Conservation (phyloP, 2,797 vertebrate species). For the Furcifer pardalis region DNA sequence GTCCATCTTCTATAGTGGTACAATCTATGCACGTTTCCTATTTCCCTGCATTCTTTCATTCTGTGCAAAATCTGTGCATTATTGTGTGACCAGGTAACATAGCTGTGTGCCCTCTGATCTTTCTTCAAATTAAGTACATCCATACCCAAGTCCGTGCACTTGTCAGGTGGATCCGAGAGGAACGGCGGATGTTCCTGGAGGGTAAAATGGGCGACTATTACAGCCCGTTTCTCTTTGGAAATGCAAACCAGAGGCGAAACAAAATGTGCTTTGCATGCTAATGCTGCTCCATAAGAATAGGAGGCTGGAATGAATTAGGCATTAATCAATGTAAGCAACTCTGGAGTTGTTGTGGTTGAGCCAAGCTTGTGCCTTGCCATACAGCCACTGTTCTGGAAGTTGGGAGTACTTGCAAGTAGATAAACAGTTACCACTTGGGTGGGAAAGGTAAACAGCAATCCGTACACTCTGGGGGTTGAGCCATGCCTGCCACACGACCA, state of each 20-base stretch:
- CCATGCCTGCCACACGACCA: too few species aligned
- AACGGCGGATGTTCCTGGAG: too few species aligned
- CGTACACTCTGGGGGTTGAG: too few species aligned
- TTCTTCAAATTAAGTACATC: background rate
- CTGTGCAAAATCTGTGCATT: background rate
- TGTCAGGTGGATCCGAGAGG: background rate
- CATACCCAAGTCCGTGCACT: too few species aligned
- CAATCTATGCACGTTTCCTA: background rate
- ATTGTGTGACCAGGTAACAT: background rate
- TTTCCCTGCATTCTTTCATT: background rate
- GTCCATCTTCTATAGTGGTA: background rate
- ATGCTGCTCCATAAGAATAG: constrained; percentile 8
- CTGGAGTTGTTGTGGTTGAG: background rate
- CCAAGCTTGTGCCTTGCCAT: background rate
- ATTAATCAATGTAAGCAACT: constrained; percentile 3
- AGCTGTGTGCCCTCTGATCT: too few species aligned
- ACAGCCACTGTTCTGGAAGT: background rate
- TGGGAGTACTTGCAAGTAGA: too few species aligned
- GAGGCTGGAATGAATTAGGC: constrained; percentile 7
- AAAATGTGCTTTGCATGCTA: constrained; percentile 11
- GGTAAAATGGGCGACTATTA: background rate
- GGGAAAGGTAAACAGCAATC: too few species aligned
- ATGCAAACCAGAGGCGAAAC: constrained; percentile 1
- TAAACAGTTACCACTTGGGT: too few species aligned
- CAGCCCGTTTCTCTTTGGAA: background rate